Base-by-base conservation (phyloP, 2,113 vertebrate species). In the Ifrita kowaldi region DNA sequence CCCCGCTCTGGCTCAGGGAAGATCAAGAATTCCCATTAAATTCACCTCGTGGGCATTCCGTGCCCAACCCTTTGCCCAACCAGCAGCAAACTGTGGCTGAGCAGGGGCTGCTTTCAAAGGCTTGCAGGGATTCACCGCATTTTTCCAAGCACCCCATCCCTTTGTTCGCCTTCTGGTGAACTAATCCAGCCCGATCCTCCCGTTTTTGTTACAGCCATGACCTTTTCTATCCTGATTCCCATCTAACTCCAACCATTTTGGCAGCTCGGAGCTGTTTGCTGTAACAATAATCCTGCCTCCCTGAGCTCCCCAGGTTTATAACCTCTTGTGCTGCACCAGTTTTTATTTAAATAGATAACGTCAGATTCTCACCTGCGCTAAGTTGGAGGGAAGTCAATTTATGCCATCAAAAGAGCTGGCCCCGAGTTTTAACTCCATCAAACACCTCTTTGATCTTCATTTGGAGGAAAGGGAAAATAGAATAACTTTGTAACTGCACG, bases 351-450 rank as follows among this genome's bases (percentile, higher is more conserved):
- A 95, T 57, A 95, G 96, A 93, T 93, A 92, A 95, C 86, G 93
- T 76, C 93, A 60, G 89, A 90, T 95, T 84, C 96, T 97, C 96
- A 97, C 96, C 96, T 96, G 96, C 89, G 2, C 83, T 37, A 14
- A 37, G 80, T 52, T 97, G 96, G 96, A 97, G 33, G 26, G 27
- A 15, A 96, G 89, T 96, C 96, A 97, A 95, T 77, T 92, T 81
- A 78, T 95, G 94, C 91, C 96, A 97, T 97, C 96, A 97, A 97
- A 97, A 93, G 95, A 96, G 80, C 90, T 93, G 76, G 94, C 90
- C 95, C 90, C 70, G 35, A 42, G 55, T 80, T 89, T 86, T 70
- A 33, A 70, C 82, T 97, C 82, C 96, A 96, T 97, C 96, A 96
- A 95, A 96, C 76, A 0, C 64, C 86, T 87, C 96, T 97, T 97